Conservation (phyloP, 2,113 vertebrate genomes). For the Panurus biarmicus region DNA sequence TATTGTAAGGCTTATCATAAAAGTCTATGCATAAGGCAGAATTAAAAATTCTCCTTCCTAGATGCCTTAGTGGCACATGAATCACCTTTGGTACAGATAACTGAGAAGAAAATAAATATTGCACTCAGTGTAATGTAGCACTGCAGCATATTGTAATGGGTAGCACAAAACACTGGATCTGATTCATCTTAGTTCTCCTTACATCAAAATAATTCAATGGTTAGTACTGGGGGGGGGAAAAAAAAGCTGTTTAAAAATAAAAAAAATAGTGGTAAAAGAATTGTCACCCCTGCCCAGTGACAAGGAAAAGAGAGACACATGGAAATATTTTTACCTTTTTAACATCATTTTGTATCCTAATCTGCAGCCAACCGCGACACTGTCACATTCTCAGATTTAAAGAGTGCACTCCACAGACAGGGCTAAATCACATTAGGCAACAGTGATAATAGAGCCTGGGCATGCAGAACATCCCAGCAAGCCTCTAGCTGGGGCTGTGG, state of each 20-base stretch:
- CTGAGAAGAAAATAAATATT: not conserved
- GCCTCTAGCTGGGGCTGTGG: not conserved
- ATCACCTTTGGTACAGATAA: not conserved
- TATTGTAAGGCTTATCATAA: not conserved
- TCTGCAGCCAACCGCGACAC: not conserved
- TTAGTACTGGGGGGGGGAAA: not conserved
- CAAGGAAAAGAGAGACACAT: not conserved
- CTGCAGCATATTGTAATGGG: not conserved
- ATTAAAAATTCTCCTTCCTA: not conserved
- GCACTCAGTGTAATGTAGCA: not conserved
- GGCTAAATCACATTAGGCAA: conserved; percentile 26
- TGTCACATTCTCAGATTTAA: conserved; percentile 15
- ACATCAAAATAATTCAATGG: not conserved
- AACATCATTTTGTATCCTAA: conserved; percentile 28
- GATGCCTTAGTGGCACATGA: not conserved
- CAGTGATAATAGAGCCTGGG: not conserved
- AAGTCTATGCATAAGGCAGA: not conserved
- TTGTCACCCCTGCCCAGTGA: not conserved
- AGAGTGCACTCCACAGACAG: not conserved
- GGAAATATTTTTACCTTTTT: conserved; percentile 37
- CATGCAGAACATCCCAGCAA: not conserved
- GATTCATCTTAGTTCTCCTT: not conserved
- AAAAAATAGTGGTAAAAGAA: not conserved
- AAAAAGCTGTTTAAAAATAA: not conserved
- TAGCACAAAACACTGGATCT: not conserved